Base-by-base conservation (phyloP, 2,888 invertebrate species). In the Julus scanicus region DNA sequence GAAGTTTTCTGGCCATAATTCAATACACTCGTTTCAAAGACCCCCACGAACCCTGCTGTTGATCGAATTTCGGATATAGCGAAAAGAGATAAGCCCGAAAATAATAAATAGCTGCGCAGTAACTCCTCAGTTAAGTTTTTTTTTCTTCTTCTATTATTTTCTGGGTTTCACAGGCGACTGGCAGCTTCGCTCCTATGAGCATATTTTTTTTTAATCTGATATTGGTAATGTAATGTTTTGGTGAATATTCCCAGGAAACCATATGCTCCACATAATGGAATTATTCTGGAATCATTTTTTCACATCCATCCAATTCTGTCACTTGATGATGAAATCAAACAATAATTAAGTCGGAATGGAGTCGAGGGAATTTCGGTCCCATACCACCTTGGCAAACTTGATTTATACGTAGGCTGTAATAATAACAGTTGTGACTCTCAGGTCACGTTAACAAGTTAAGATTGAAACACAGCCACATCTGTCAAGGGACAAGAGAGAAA, bases 151-250 rank as follows among this genome's bases (percentile, higher is more conserved):
- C 80, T 80, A 29, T 20, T 20, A 80, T 80, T 80, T 37, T 2
- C 37, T 3, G 80, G 37, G 29, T 80, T 80, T 80, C 29, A 20
- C 80, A 37, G 8, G 29, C 71, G 71, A 71, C 2, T 29, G 71
- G 13, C 20, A 53, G 80, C 37, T 80, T 80, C 80, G 80, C 37
- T 80, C 37, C 80, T 37, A 80, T 37, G 80, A 37, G 37, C 37
- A 80, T 80, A 20, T 80, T 80, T 80, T 80, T 80, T 80, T 80
- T 80, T 80, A 80, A 80, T 80, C 80, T 80, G 80, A 80, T 80
- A 80, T 80, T 37, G 80, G 80, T 37, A 20, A 20, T 20, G 37
- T 80, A 37, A 80, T 80, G 37, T 80, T 80, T 80, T 37, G 80
- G 80, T 80, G 80, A 80, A 80, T 29, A 80, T 80, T 80, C 80